Base-by-base conservation (phyloP, 2,113 vertebrate species). In the Leptocoma aspasia region DNA sequence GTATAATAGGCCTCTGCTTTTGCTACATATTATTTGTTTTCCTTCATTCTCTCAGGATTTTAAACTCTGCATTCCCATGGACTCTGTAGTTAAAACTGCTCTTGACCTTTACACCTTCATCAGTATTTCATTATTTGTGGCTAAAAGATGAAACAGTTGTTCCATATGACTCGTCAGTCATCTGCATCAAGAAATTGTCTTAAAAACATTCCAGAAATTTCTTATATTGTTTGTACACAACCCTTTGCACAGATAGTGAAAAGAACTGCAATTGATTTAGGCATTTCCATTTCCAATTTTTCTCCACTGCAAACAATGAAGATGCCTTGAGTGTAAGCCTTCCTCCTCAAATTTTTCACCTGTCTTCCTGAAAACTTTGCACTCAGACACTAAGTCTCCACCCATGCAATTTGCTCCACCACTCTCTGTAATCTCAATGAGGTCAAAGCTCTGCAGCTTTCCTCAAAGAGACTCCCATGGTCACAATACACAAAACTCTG, bases 291-390 rank as follows among this genome's bases (percentile, higher is more conserved):
- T 86, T 76, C 39, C 31, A 76, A 7, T 47, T 45, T 85, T 9
- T 24, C 57, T 39, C 16, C 13, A 15, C 15, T 71, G 17, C 19
- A 71, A 26, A 19, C 33, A 76, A 11, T 45, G 11, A 44, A 61
- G 41, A 59, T 12, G 1, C 8, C 66, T 5, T 41, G n/a, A 61
- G 2, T 15, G 6, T 9, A 73, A 78, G 1, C 10, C 2, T 16
- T 50, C 1, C 20, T 64, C 9, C 39, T 85, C 11, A 11, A 3
- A 19, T 35, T 83, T 39, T 50, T 71, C 23, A 66, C 10, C 11
- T 42, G 1, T n/a, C 7, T 81, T 78, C 27, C 37, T 33, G 27
- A 33, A 49, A 57, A 44, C 27, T 44, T 71, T 24, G 12, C 15
- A 16, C 7, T 52, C 27, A 24, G 15, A 33, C 27, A 20, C 15